A percentile compares a stretch with the other conserved stretches of the same genome.
phyloP scores from a whole-genome alignment of 2,113 vertebrate genomes.

The Nothobranchius furzeri region DNA sequence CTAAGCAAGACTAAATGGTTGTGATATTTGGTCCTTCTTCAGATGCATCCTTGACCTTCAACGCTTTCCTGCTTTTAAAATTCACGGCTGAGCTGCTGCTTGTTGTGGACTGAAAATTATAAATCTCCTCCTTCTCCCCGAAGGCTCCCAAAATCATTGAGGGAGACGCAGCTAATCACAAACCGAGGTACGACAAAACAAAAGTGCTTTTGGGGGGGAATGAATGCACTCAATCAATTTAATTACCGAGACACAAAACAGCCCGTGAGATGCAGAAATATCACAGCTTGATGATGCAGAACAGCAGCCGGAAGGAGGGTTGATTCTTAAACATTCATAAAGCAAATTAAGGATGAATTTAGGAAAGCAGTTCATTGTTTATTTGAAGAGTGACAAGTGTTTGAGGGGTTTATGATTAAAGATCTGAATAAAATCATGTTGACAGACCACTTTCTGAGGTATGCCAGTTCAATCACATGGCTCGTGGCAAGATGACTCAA shows the following conservation, averaged over 20 bases:
- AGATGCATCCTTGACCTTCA: constrained; percentile 15
- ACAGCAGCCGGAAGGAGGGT: not conserved
- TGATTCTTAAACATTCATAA: not conserved
- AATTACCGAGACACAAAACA: constrained; percentile 27
- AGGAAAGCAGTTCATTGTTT: constrained; percentile 5
- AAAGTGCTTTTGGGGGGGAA: not conserved
- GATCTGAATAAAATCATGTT: not conserved
- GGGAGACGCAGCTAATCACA: constrained; percentile 20
- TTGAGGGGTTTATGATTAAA: not conserved
- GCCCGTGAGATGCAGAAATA: constrained; percentile 8
- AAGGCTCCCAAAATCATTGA: constrained; percentile 2
- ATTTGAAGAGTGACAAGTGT: not conserved
- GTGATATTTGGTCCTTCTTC: no score
- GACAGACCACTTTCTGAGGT: no score
- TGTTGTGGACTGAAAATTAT: constrained; percentile 10
- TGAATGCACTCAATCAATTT: constrained; percentile 12
- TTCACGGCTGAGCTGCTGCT: not conserved
- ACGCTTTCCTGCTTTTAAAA: not conserved
- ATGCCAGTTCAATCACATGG: no score
- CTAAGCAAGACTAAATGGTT: not conserved
- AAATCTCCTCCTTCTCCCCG: not conserved
- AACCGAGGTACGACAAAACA: constrained; percentile 14
- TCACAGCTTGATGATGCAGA: constrained; percentile 16
- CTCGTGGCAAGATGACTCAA: no score
- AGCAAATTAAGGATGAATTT: constrained; percentile 3